Conservation (phyloP, 1,140 invertebrate genomes). For the Polypedilum pembai region DNA sequence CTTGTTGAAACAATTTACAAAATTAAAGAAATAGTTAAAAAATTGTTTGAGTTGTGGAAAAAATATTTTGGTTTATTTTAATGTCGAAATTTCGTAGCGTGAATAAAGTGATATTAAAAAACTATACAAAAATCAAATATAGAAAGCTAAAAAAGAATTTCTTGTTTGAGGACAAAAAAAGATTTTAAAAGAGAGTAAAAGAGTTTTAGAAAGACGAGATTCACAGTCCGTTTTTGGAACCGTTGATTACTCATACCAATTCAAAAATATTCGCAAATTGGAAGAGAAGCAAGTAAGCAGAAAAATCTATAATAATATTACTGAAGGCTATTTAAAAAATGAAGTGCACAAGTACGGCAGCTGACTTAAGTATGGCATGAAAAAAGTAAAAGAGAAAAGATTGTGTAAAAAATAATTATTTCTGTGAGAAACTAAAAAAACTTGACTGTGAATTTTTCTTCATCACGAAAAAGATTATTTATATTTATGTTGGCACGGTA, state of each 20-base stretch:
- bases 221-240: slow-evolving; percentile 9
- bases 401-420: slow-evolving; percentile 20
- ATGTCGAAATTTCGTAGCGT: not conserved
- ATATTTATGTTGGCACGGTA: not conserved
- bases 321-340: slow-evolving; percentile 21
- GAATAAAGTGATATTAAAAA: slow-evolving; percentile 7
- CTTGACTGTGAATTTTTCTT: slow-evolving; percentile 17
- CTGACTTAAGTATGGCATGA: not conserved
- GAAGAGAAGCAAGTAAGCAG: not conserved
- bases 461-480: slow-evolving; percentile 13
- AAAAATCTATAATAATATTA: slow-evolving; percentile 11
- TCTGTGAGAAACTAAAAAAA: slow-evolving; percentile 13
- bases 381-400: not conserved
- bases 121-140: not conserved
- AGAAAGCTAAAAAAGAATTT: not conserved
- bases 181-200: not conserved
- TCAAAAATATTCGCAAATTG: slow-evolving; percentile 4
- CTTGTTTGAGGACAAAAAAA: not conserved
- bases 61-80: not conserved
- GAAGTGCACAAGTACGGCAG: not conserved
- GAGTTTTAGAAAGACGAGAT: slow-evolving; percentile 2
- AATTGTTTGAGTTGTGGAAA: not conserved
- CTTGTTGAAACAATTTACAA: not conserved
- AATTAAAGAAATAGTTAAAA: not conserved
- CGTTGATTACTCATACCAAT: not conserved